Evolutionary conservation across 2,797 vertebrate species (phyloP), one percentile per base, ranked within the genome.

Genomic region (Myotis vivesi): DNA sequence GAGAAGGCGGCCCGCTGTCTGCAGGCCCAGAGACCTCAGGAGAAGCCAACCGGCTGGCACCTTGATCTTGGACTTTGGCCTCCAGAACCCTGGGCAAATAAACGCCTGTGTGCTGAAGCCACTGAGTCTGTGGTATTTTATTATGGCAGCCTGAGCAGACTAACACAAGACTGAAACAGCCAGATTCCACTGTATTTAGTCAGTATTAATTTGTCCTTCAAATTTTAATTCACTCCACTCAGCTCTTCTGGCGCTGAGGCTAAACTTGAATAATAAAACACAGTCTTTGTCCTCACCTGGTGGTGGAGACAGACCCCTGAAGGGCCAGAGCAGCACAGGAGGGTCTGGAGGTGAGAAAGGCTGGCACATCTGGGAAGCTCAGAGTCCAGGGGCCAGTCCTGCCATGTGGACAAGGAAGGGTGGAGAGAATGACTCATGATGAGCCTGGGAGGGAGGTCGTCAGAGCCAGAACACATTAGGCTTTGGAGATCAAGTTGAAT

Each of bases 391-490:
- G 25, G 80, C 41, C 4, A 28, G 49, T n/a, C 9, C 44, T 73
- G 55, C 62, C 30, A 49, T 36, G 49, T 36, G 41, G 55, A 55
- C 75, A 28, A 23, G 55, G 41, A 44, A 89, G 4, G 12, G 11
- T 53, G 22, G 7, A 1, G 3, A n/a, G 41, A 7, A 55, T 66
- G 75, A 53, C 36, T 71, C 23, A 28, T 13, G 41, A 57, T n/a
- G 55, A 66, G 68, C 53, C 38, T 12, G 9, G 17, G 33, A 38
- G 55, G 68, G 22, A 30, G 13, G 33, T 55, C 17, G 0, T 30
- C 0, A 17, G 33, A 66, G 66, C 20, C 17, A 72, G 36, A 20
- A 3, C 19, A 8, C 0, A 2, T 41, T 0, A 1, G 90, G n/a
- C 28, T 23, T 66, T 68, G 22, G 71, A 44, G 64, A 41, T 23